A percentile compares a stretch with the other conserved stretches of the same genome.
Conservation (phyloP, 2,888 invertebrate genomes). For the Mesorhabditis belari region DNA sequence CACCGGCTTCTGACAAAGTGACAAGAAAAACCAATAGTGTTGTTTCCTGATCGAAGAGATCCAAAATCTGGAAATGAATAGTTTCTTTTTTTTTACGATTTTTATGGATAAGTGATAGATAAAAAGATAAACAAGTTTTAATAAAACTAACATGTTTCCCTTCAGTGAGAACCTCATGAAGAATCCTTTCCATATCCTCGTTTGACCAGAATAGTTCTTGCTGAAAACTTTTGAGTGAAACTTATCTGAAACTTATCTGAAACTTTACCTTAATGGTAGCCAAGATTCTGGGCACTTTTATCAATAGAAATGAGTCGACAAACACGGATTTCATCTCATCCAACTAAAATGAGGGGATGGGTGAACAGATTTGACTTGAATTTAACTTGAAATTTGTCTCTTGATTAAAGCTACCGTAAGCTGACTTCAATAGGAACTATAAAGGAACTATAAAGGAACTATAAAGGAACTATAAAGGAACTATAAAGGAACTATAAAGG, state of each 20-base stretch:
- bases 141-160: not conserved
- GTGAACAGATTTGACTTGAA: too few relatives aligned
- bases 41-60: not conserved
- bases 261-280: not conserved
- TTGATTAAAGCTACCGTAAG: too few relatives aligned
- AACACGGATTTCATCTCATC: not conserved
- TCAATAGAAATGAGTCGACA: not conserved
- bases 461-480: too few relatives aligned
- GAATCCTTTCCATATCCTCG: not conserved
- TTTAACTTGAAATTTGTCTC: too few relatives aligned
- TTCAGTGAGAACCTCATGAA: not conserved
- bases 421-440: too few relatives aligned
- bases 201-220: not conserved
- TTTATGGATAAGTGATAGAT: too few relatives aligned
- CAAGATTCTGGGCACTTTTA: not conserved
- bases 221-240: too few relatives aligned
- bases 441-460: too few relatives aligned
- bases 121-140: too few relatives aligned
- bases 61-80: not conserved
- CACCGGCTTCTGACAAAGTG: not conserved
- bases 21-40: not conserved
- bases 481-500: too few relatives aligned
- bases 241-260: not conserved
- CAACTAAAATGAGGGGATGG: too few relatives aligned
- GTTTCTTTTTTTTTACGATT: too few relatives aligned